Conservation (phyloP, 2,797 vertebrate genomes). For the Manis pentadactyla region DNA sequence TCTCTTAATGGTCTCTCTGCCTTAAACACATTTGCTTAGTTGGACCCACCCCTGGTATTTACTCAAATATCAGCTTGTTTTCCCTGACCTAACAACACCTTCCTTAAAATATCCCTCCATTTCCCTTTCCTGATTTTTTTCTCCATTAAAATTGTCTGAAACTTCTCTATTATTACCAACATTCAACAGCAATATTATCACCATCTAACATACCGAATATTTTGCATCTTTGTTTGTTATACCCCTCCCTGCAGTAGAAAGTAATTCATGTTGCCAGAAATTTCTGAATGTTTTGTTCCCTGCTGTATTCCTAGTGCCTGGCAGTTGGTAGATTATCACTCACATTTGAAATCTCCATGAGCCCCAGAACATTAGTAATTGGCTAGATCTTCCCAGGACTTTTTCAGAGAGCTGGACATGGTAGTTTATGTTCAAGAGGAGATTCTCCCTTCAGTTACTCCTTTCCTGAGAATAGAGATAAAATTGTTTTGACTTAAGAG, state of each 20-base stretch:
- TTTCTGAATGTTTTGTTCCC: slow-evolving; percentile 48
- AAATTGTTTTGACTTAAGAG: slow-evolving; percentile 23
- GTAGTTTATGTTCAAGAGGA: slow-evolving; percentile 4
- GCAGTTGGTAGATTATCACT: slow-evolving; percentile 17
- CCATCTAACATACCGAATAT: not conserved
- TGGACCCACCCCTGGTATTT: not conserved
- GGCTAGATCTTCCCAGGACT: slow-evolving; percentile 13
- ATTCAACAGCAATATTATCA: not conserved
- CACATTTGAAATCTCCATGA: not conserved
- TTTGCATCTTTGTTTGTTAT: slow-evolving; percentile 23
- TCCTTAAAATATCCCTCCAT: not conserved
- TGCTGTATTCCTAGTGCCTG: not conserved
- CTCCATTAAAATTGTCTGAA: not conserved
- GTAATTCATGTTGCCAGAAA: not conserved
- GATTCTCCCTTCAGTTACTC: not conserved
- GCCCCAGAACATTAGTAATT: not conserved
- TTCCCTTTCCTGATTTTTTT: not conserved
- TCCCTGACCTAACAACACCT: not conserved
- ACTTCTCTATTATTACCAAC: not conserved
- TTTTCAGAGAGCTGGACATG: not conserved
- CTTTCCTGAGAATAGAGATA: not conserved
- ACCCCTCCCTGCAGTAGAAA: not conserved
- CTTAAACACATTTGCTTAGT: not conserved
- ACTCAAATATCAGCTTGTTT: not conserved
- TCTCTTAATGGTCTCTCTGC: not conserved